A percentile compares a stretch with the other conserved stretches of the same genome.
Conservation (phyloP, 1,140 invertebrate species). For the Drosophila simulans region DNA sequence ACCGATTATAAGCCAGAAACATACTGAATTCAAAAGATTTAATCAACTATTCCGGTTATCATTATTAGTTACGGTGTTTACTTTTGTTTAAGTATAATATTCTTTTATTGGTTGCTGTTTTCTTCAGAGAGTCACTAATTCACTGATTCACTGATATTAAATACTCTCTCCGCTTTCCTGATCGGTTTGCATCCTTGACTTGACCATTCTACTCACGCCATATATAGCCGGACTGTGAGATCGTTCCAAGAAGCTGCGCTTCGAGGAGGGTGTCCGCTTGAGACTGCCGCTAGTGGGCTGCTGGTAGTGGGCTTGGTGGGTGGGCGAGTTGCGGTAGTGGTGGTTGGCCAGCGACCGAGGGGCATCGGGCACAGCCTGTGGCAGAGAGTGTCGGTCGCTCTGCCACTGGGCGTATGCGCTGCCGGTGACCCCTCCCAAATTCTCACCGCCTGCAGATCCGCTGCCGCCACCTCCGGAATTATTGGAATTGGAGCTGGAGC, state of each 20-base stretch:
- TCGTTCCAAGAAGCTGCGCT: constrained; percentile 76
- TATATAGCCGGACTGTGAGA: constrained; percentile 82
- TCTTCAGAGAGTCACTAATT: background rate
- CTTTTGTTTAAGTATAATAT: background rate
- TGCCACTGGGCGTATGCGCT: constrained; percentile 75
- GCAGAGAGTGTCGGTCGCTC: constrained; percentile 71
- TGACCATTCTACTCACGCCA: constrained; percentile 58
- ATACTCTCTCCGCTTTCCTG: background rate
- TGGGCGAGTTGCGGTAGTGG: constrained; percentile 75
- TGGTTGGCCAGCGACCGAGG: constrained; percentile 71
- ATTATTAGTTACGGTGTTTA: too few species aligned
- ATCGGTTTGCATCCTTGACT: constrained; percentile 5
- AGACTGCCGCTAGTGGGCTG: constrained; percentile 59
- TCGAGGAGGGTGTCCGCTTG: constrained; percentile 79
- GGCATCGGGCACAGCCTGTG: constrained; percentile 80
- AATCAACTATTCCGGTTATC: too few species aligned
- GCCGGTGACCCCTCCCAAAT: constrained; percentile 61
- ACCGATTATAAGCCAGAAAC: background rate
- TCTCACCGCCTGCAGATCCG: constrained; percentile 19
- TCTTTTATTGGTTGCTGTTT: background rate
- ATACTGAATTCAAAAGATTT: too few species aligned
- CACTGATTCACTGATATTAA: too few species aligned
- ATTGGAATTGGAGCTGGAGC: constrained; percentile 74
- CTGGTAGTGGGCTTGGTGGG: constrained; percentile 33
- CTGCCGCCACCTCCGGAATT: constrained; percentile 47